A percentile compares a stretch with the other conserved stretches of the same genome.
These are phyloP conservation scores for Rhinophrynus dorsalis DNA, from an alignment of 2,797 vertebrate genomes.

Conservation along the genomic window DNA sequence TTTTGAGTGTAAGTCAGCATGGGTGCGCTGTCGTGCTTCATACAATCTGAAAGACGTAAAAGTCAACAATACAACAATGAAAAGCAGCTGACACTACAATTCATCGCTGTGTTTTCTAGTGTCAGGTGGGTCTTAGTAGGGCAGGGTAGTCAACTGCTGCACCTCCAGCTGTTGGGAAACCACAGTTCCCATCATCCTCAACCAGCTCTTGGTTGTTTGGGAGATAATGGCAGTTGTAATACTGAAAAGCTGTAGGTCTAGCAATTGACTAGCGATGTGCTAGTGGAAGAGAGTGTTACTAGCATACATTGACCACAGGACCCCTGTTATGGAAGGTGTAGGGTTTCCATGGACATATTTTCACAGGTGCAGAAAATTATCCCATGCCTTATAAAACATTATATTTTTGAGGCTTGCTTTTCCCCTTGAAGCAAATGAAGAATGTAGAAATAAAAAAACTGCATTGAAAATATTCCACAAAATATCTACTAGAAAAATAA, in stretches of 20 bases:
- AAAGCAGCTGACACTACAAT: slow-evolving; percentile 15
- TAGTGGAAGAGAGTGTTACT: no score
- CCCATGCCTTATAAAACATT: slow-evolving; percentile 23
- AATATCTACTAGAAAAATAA: slow-evolving; percentile 37
- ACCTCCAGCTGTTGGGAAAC: no score
- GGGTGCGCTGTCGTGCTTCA: slow-evolving; percentile 1
- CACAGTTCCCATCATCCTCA: no score
- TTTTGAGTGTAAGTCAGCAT: slow-evolving; percentile 4
- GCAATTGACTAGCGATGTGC: no score
- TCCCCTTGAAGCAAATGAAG: slow-evolving; percentile 13
- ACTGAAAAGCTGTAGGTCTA: no score
- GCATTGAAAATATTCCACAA: slow-evolving; percentile 16
- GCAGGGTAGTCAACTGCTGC: no score
- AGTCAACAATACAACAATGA: slow-evolving; percentile 34
- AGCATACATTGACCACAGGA: slow-evolving; percentile 47
- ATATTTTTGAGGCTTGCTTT: slow-evolving; percentile 15
- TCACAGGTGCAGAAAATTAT: slow-evolving; percentile 48
- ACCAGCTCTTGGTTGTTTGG: no score
- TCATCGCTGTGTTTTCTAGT: background rate
- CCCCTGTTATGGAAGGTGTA: slow-evolving; percentile 21
- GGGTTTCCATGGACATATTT: slow-evolving; percentile 40
- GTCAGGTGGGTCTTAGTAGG: slow-evolving; percentile 5
- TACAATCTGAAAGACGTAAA: slow-evolving; percentile 1
- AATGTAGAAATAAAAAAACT: slow-evolving; percentile 1
- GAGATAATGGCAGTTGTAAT: no score